phyloP scores from a whole-genome alignment of 2,797 vertebrate genomes.

The Sebastes kiyomatsui region DNA sequence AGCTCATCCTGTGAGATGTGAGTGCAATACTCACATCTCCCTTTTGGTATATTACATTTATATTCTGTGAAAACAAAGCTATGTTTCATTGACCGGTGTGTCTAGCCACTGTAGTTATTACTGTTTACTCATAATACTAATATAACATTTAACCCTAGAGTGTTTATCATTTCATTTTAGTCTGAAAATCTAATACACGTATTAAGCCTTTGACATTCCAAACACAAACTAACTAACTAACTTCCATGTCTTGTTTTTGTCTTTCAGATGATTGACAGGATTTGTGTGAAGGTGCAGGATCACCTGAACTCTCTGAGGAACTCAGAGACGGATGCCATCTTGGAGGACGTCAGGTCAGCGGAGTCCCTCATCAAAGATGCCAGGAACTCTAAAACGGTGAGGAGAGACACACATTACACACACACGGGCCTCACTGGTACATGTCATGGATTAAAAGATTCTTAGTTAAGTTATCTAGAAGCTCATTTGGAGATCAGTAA shows the following conservation, averaged over 20 bases:
- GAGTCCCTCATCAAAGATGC: constrained; percentile 95
- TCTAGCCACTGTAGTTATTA: neutral
- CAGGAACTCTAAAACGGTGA: constrained; percentile 97
- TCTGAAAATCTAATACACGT: neutral
- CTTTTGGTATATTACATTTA: neutral
- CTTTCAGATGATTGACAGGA: constrained; percentile 94
- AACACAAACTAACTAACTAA: no score
- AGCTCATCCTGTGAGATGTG: neutral
- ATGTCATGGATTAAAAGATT: neutral
- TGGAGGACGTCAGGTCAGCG: constrained; percentile 92
- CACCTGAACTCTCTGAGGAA: constrained; percentile 95
- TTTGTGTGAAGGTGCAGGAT: constrained; percentile 98
- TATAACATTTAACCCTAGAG: neutral
- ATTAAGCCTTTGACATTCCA: neutral
- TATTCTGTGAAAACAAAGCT: neutral
- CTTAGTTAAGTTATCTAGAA: neutral
- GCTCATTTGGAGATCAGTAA: neutral
- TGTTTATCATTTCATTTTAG: neutral
- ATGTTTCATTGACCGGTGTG: neutral
- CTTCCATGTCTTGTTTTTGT: neutral
- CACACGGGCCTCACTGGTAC: neutral
- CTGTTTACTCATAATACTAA: neutral
- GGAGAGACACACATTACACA: constrained; percentile 12
- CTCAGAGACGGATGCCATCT: constrained; percentile 86
- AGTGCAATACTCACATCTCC: no score